Conservation (phyloP, 2,113 vertebrate species). For the Brienomyrus brachyistius region DNA sequence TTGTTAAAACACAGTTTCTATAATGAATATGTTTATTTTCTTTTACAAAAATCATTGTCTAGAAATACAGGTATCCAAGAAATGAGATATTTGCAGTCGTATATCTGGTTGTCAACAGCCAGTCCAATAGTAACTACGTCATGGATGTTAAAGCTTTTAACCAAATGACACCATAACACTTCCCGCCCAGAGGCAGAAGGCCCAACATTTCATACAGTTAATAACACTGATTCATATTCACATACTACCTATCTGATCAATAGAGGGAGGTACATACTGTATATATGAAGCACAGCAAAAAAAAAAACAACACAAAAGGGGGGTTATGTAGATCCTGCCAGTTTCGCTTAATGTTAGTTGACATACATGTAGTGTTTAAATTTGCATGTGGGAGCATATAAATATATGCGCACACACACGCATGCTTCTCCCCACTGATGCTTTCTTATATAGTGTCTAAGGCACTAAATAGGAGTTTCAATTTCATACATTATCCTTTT, state of each 20-base stretch:
- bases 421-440: constrained; percentile 38
- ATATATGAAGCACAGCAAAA: constrained; percentile 65
- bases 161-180: constrained; percentile 62
- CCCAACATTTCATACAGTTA: constrained; percentile 53
- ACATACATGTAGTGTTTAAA: constrained; percentile 15
- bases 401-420: neutral
- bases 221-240: constrained; percentile 71
- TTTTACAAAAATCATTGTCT: constrained; percentile 87
- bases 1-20: constrained; percentile 41
- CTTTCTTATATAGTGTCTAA: constrained; percentile 91
- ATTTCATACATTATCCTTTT: constrained; percentile 21
- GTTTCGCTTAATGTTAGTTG: constrained; percentile 30
- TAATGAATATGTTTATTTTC: constrained; percentile 98
- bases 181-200: constrained; percentile 59
- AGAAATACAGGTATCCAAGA: constrained; percentile 96
- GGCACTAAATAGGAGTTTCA: constrained; percentile 63
- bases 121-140: constrained; percentile 68
- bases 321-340: constrained; percentile 22
- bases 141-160: constrained; percentile 87
- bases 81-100: constrained; percentile 75
- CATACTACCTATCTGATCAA: constrained; percentile 63
- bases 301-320: constrained; percentile 46
- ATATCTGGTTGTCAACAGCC: constrained; percentile 83
- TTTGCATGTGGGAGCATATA: neutral
- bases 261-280: constrained; percentile 62